Percentiles rank a stretch among this genome's conserved stretches.
Evolutionary conservation across 1,140 invertebrate genomes (phyloP).

Genomic region (Drosophila ogumai): DNA sequence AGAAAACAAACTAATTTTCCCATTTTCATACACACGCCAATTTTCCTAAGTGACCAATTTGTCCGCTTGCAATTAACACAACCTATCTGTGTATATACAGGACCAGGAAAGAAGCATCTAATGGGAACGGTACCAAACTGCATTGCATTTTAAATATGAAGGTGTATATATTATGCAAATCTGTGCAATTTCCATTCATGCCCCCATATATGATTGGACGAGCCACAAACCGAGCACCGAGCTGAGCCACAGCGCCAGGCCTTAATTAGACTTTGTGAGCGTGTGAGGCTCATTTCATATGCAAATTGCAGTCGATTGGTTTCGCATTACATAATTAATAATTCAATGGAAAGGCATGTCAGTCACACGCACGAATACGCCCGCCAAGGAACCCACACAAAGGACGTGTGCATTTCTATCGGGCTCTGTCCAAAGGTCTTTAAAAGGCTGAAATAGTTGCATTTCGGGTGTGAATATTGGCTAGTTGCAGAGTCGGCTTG

Average conservation of each 20-base stretch:
- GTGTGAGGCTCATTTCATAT: conserved; percentile 72
- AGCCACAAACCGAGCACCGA: conserved; percentile 12
- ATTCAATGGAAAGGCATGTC: conserved; percentile 77
- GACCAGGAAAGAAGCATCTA: conserved; percentile 17
- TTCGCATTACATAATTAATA: conserved; percentile 82
- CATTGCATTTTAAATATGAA: conserved; percentile 54
- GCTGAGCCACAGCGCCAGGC: conserved; percentile 24
- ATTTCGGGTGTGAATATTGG: conserved; percentile 8
- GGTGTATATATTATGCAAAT: conserved; percentile 64
- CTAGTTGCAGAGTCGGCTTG: neutral
- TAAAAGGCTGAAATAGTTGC: neutral
- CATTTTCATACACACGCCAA: conserved; percentile 40
- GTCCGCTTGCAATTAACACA: conserved; percentile 40
- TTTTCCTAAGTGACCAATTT: conserved; percentile 53
- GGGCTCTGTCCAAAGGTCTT: neutral
- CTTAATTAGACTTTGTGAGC: conserved; percentile 66
- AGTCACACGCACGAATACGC: conserved; percentile 63
- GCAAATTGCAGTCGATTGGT: conserved; percentile 79
- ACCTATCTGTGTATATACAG: conserved; percentile 7
- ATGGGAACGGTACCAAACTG: conserved; percentile 22
- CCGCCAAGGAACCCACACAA: conserved; percentile 23
- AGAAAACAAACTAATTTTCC: conserved; percentile 47
- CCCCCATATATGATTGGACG: conserved; percentile 11
- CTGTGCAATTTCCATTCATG: conserved; percentile 70
- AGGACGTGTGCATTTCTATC: conserved; percentile 3